Conservation (phyloP, 2,888 invertebrate genomes). For the Diarsia dahlii region DNA sequence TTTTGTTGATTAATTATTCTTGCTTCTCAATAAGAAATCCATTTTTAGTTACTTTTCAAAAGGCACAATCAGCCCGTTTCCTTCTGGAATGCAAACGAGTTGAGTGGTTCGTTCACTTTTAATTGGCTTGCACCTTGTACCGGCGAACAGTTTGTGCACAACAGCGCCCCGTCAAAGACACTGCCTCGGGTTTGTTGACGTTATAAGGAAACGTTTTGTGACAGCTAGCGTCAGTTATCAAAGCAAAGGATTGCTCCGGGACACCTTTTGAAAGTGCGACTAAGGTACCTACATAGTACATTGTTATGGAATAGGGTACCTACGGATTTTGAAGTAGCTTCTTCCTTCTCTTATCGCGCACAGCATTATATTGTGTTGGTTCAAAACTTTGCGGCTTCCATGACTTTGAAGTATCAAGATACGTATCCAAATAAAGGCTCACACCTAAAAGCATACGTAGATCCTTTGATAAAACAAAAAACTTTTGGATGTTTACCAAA, state of each 20-base stretch:
- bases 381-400: neutral
- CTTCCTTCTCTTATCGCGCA: neutral
- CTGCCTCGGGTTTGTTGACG: conserved; percentile 3
- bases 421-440: neutral
- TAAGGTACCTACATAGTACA: neutral
- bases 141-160: neutral
- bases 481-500: neutral
- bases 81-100: conserved; percentile 9
- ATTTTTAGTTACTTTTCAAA: conserved; percentile 7
- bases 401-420: neutral
- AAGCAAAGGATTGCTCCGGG: conserved; percentile 10
- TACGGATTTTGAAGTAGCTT: neutral
- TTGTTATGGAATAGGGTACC: neutral
- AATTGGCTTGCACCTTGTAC: conserved; percentile 28
- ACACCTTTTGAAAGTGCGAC: neutral
- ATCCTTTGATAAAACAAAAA: neutral
- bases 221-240: neutral
- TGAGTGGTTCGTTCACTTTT: conserved; percentile 16
- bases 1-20: neutral
- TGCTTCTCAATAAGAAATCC: neutral
- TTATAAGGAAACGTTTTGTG: conserved; percentile 1
- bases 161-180: neutral
- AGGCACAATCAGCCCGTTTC: neutral
- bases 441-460: neutral
- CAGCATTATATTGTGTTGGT: too few relatives aligned